Evolutionary conservation across 2,113 vertebrate genomes (phyloP).

Genomic region (Marcusenius ussheri): DNA sequence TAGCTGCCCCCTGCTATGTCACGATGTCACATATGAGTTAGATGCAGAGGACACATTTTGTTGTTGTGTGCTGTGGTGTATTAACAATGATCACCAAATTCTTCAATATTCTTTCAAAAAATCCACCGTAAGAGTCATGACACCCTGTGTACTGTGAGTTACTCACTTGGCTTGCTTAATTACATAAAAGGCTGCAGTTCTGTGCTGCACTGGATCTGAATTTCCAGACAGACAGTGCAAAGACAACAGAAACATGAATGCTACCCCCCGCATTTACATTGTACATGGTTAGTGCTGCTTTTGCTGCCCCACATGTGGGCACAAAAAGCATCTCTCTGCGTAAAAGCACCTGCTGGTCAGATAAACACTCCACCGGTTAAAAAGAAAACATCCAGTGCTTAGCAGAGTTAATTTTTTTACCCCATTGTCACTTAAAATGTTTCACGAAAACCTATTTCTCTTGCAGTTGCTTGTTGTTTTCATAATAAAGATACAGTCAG

Average conservation of each 20-base stretch:
- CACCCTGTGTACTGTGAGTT: background rate
- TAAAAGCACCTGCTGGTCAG: background rate
- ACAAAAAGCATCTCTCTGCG: background rate
- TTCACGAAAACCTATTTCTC: background rate
- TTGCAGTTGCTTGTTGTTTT: conserved; percentile 21
- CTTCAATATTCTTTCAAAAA: no score
- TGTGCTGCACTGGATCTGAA: background rate
- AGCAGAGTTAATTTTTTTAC: background rate
- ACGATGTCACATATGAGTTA: no score
- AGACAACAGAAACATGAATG: background rate
- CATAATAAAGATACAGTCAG: conserved; percentile 58
- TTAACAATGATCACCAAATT: no score
- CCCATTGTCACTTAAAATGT: background rate
- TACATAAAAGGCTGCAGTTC: background rate
- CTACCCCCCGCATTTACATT: background rate
- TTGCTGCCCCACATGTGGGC: background rate
- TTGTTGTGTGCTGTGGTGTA: no score
- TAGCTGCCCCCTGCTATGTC: no score
- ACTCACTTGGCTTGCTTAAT: background rate
- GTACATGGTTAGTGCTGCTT: background rate
- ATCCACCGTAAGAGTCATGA: background rate
- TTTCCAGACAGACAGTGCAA: background rate
- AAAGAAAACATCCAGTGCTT: background rate
- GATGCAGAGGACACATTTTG: no score
- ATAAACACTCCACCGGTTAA: background rate